Evolutionary conservation across 2,113 vertebrate genomes (phyloP).

Genomic region (Orthochromis indermauri): DNA sequence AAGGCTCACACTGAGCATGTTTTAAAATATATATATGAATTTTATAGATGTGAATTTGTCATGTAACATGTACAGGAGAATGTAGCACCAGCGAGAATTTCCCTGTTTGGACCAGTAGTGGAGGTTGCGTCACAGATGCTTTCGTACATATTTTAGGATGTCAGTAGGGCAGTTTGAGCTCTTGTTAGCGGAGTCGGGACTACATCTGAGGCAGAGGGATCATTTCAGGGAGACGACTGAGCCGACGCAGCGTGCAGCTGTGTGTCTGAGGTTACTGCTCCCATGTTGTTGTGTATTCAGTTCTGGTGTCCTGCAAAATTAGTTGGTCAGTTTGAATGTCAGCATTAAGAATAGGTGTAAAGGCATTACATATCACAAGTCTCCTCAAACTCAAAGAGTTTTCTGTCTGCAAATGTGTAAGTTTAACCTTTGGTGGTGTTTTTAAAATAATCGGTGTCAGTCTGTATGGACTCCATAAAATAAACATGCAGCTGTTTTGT

Average conservation of each 20-base stretch:
- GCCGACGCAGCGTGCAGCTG: background rate
- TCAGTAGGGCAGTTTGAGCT: background rate
- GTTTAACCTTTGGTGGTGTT: background rate
- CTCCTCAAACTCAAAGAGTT: background rate
- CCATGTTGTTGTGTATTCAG: background rate
- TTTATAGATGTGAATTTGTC: background rate
- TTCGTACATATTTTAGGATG: background rate
- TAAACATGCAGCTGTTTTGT: background rate
- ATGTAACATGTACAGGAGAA: background rate
- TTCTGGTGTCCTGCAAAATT: background rate
- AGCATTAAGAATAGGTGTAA: background rate
- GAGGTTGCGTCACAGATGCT: background rate
- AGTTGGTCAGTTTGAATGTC: background rate
- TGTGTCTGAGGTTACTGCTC: background rate
- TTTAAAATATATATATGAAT: background rate
- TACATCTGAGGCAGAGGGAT: background rate
- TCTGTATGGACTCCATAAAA: background rate
- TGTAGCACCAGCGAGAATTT: background rate
- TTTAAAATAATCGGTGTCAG: background rate
- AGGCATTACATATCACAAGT: background rate
- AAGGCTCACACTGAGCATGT: background rate
- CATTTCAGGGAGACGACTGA: background rate
- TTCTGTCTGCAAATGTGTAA: background rate
- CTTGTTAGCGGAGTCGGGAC: background rate
- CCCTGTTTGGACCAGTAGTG: background rate